Evolutionary conservation across 2,888 invertebrate genomes (phyloP), one percentile per base, ranked within the genome.

Genomic region (Automeris io): DNA sequence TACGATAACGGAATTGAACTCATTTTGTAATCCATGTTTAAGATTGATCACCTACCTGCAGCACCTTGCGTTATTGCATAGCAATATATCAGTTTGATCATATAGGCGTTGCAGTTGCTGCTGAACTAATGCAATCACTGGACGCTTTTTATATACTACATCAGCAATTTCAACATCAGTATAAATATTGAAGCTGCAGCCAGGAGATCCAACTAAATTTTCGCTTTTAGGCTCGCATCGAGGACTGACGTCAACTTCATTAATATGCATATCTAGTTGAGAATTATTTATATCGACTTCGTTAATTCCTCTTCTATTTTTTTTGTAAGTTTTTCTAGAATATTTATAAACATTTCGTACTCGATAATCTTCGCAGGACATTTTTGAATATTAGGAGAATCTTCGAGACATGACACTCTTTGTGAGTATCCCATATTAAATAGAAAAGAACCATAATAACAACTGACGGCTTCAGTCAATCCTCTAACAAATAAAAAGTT

Each of bases 111-210:
- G 65, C 1, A 83, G 62, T 49, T 87, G 86, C 33, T 74, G 68
- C 45, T 79, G 73, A 1, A 85, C 85, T 31, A 86, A 51, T 4
- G 66, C 67, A 11, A 85, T 82, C 1, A 82, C 79, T 3, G 81
- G 77, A 37, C 79, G 80, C 56, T 86, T 87, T 45, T 76, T 82
- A 46, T 83, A 81, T 4, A 82, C 56, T 40, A 87, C 78, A 45
- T 65, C 70, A 1, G 77, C 70, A 26, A 82, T 61, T 41, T 82
- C 81, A 1, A 57, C 61, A 11, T 85, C 79, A 2, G 68, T 51
- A 23, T 78, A 77, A 26, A 65, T 31, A 8, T 71, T 71, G 38
- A 77, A 80, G 42, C 70, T 77, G 45, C 80, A 82, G 1, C 63
- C 45, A 4, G 60, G 56, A n/a, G 51, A 33, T 4, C 47, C 50